Percentiles rank a stretch among this genome's conserved stretches.
Conservation (phyloP, 2,797 vertebrate species). For the Spea hammondii region DNA sequence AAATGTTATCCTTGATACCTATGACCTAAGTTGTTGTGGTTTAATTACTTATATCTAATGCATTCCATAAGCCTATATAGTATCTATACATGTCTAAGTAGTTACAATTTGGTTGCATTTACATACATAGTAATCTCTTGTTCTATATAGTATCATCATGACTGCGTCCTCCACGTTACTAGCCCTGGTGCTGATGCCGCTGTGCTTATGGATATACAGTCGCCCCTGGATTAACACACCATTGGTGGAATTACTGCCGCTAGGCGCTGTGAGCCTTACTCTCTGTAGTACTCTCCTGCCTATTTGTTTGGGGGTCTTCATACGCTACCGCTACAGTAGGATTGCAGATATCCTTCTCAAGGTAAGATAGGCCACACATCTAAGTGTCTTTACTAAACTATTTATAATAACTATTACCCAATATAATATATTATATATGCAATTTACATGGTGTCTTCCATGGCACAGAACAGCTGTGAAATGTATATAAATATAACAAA, state of each 20-base stretch:
- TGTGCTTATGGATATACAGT: conserved; percentile 96
- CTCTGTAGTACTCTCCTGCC: conserved; percentile 94
- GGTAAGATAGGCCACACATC: conserved; percentile 64
- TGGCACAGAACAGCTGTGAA: too few relatives aligned
- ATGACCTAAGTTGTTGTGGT: too few relatives aligned
- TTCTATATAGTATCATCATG: conserved; percentile 86
- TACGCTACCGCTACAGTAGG: conserved; percentile 80
- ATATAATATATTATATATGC: too few relatives aligned
- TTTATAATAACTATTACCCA: too few relatives aligned
- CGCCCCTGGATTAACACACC: conserved; percentile 94
- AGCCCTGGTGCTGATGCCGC: conserved; percentile 90
- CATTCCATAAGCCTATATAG: too few relatives aligned
- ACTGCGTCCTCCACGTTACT: conserved; percentile 91
- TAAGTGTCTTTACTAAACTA: neutral
- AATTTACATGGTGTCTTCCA: too few relatives aligned
- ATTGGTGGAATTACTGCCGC: conserved; percentile 84
- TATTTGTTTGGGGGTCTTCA: conserved; percentile 84
- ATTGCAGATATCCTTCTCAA: conserved; percentile 86
- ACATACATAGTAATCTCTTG: neutral
- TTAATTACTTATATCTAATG: too few relatives aligned
- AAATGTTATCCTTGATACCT: too few relatives aligned
- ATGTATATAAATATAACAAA: too few relatives aligned
- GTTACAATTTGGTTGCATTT: too few relatives aligned
- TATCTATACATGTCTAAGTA: too few relatives aligned
- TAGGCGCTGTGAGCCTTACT: conserved; percentile 90